phyloP scores from a whole-genome alignment of 2,113 vertebrate genomes.

The Meles meles region DNA sequence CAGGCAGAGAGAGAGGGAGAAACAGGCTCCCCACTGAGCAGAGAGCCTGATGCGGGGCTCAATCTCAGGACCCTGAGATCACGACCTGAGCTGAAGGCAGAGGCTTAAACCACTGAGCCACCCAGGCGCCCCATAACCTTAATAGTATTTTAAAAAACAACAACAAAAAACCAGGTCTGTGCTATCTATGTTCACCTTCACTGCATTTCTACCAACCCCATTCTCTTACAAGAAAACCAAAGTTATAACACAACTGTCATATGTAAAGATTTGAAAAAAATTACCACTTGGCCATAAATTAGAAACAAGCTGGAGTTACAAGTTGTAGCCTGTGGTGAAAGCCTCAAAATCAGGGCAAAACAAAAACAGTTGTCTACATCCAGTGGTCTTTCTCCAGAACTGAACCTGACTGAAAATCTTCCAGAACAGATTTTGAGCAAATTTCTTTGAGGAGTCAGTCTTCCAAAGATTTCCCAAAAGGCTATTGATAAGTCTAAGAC shows the following conservation, averaged over 20 bases:
- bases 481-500: conserved; percentile 51
- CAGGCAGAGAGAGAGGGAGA: too few species aligned
- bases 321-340: conserved; percentile 63
- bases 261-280: conserved; percentile 28
- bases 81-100: too few species aligned
- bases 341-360: conserved; percentile 16
- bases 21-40: too few species aligned
- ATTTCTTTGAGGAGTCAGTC: conserved; percentile 64
- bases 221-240: neutral
- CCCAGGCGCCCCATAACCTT: too few species aligned
- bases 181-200: neutral
- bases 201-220: conserved; percentile 8
- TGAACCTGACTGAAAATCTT: conserved; percentile 55
- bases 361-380: conserved; percentile 64
- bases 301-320: conserved; percentile 65
- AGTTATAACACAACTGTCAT: neutral
- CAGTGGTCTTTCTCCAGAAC: conserved; percentile 72
- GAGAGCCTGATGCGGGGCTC: too few species aligned
- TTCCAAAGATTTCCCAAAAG: conserved; percentile 54
- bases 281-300: conserved; percentile 67
- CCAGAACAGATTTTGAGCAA: conserved; percentile 57
- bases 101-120: too few species aligned
- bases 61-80: too few species aligned
- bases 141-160: neutral
- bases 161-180: neutral